Evolutionary conservation across 2,888 invertebrate species (phyloP), one percentile per base, ranked within the genome.

Genomic region (Spisula subtruncata): DNA sequence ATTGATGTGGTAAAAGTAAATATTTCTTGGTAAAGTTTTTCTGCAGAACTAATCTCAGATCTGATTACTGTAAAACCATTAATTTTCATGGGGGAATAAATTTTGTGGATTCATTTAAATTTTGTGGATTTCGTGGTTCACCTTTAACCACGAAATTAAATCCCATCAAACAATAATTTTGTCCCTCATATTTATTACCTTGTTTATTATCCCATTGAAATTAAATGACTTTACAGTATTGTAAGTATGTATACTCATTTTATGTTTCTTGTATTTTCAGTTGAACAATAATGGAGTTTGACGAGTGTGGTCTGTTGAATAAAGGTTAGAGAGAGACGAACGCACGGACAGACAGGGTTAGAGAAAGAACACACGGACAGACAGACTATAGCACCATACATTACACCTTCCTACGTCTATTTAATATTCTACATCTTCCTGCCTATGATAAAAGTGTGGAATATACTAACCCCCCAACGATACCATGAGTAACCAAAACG

Each of bases 241-340:
- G n/a, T n/a, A n/a, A n/a, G n/a, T 51, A 51, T 51, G 5, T 5
- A 4, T 66, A 66, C 25, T 66, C n/a, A 25, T 66, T 66, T 14
- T n/a, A 66, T 66, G 25, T 66, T 66, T 75, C 0, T 75, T 75
- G 18, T 32, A 75, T 75, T 71, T 75, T 75, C 75, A 75, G 75
- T 75, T 75, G 18, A 35, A 75, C 25, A 25, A 75, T 75, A 75
- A 75, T 75, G 75, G 75, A 75, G 75, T 18, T 75, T 18, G 16
- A 25, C 32, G 12, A 35, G 32, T 25, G 32, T 35, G 12, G 25
- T 75, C 18, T 32, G 16, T 75, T 32, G 75, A 75, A 12, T 75
- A 75, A 75, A 75, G 32, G 32, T 75, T 75, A 75, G 75, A 20
- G 51, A 41, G 41, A 18, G n/a, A n/a, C n/a, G 56, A 56, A 56